Evolutionary conservation across 2,113 vertebrate genomes (phyloP), one percentile per base, ranked within the genome.

Genomic region (Garra rufa): DNA sequence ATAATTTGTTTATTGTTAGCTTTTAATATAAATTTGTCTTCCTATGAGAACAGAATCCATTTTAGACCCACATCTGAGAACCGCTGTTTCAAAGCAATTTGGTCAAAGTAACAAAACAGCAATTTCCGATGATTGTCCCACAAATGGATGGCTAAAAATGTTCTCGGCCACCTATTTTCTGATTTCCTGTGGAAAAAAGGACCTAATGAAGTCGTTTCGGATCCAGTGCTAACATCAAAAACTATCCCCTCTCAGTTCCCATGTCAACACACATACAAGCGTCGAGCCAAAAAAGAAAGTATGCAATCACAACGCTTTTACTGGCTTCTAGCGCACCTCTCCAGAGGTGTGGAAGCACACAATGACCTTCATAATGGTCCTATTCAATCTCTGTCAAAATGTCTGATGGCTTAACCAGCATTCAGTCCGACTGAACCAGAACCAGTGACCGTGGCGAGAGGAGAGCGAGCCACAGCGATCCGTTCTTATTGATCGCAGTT

Each of bases 311-410:
- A 24, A 79, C 8, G n/a, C n/a, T 63, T 57, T 46, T 79, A 46
- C 41, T n/a, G 26, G 13, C 34, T 81, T 81, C 24, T n/a, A 2
- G n/a, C 19, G 59, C 43, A 30, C 38, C 34, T 43, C n/a, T 46
- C 14, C 9, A 48, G 41, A 80, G 43, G 2, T 67, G 61, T 50
- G 78, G 61, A 81, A 81, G 15, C 78, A 30, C 78, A 81, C 41
- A 21, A 8, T 50, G 78, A 67, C 61, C 78, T 81, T 81, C 85
- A 92, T 90, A 93, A 93, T 89, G 89, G 91, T 88, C 87, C 89
- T 82, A 90, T 91, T 89, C 88, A 50, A 90, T 92, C 92, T 93
- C 82, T 91, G 90, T 93, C 91, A 91, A 82, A 88, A 90, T 63
- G 43, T 83, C 86, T 86, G 87, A 93, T 92, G 91, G 89, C 89